Conservation (phyloP, 1,140 invertebrate genomes). For the Tyrophagus putrescentiae region DNA sequence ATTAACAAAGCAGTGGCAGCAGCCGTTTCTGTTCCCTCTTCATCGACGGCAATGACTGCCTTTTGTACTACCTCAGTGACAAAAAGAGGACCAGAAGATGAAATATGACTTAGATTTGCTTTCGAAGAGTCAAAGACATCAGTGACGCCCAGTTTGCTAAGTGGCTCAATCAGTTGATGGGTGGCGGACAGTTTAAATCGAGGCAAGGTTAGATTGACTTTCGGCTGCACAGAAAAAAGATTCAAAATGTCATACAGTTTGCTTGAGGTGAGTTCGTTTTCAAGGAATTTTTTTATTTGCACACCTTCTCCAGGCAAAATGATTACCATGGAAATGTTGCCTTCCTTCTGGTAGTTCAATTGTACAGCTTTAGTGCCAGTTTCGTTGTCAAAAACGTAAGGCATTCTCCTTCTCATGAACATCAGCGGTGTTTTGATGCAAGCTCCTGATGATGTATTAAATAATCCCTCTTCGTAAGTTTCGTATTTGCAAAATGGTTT, state of each 20-base stretch:
- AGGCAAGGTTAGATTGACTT: constrained; percentile 50
- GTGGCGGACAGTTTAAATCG: constrained; percentile 58
- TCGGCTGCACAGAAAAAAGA: constrained; percentile 19
- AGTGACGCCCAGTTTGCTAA: constrained; percentile 50
- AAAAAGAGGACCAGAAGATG: constrained; percentile 37
- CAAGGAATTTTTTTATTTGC: constrained; percentile 24
- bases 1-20: constrained; percentile 45
- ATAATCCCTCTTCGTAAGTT: constrained; percentile 36
- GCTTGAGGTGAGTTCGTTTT: constrained; percentile 24
- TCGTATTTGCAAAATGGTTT: constrained; percentile 45
- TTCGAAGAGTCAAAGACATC: constrained; percentile 45
- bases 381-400: neutral
- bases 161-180: constrained; percentile 43
- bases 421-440: constrained; percentile 51
- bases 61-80: constrained; percentile 53
- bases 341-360: constrained; percentile 49
- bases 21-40: constrained; percentile 57
- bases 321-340: constrained; percentile 33
- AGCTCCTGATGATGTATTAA: constrained; percentile 39
- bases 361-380: constrained; percentile 17
- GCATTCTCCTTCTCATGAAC: neutral
- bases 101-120: constrained; percentile 38
- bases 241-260: constrained; percentile 27
- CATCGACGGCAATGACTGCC: constrained; percentile 63
- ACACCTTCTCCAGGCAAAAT: constrained; percentile 29